Percentiles rank a stretch among this genome's conserved stretches.
Conservation (phyloP, 2,888 invertebrate species). For the Philereme transversata region DNA sequence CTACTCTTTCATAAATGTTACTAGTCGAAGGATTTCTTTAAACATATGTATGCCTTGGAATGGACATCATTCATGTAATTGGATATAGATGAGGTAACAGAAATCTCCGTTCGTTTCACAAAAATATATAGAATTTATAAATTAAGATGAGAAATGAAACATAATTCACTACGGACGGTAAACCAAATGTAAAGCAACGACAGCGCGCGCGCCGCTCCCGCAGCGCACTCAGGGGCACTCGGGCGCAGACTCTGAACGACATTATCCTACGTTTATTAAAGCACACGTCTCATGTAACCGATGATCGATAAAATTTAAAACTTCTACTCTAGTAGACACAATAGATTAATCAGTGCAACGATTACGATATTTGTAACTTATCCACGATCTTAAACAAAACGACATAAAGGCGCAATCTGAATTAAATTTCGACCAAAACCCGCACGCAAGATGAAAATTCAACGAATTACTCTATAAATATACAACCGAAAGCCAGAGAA, state of each 20-base stretch:
- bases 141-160: constrained; percentile 50
- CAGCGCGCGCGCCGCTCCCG: constrained; percentile 67
- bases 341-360: constrained; percentile 37
- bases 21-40: constrained; percentile 65
- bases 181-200: constrained; percentile 61
- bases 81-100: constrained; percentile 36
- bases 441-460: constrained; percentile 36
- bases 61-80: constrained; percentile 50
- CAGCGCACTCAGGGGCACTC: constrained; percentile 57
- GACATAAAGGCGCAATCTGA: constrained; percentile 11
- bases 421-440: constrained; percentile 31
- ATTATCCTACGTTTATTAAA: constrained; percentile 41
- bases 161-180: constrained; percentile 80
- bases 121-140: constrained; percentile 55
- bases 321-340: constrained; percentile 32
- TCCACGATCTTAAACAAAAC: constrained; percentile 22
- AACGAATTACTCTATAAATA: constrained; percentile 31
- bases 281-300: constrained; percentile 30
- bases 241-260: constrained; percentile 48
- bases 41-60: constrained; percentile 59
- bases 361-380: constrained; percentile 25
- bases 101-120: constrained; percentile 27
- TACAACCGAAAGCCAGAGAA: constrained; percentile 32
- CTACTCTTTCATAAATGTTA: constrained; percentile 53
- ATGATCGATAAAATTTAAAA: constrained; percentile 29